Evolutionary conservation across 2,888 invertebrate genomes (phyloP).

Genomic region (Iselma pallidipennis): DNA sequence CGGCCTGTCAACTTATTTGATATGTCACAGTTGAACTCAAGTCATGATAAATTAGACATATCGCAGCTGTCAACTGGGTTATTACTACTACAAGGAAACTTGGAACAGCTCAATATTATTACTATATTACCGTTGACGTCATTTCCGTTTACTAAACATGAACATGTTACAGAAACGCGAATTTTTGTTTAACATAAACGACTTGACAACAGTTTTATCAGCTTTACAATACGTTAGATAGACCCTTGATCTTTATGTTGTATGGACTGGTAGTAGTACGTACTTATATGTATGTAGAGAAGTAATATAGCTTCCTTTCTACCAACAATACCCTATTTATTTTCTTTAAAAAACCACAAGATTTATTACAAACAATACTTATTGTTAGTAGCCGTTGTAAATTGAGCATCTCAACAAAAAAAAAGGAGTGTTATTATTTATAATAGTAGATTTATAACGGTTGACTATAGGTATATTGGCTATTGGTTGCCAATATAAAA

Average conservation of each 20-base stretch:
- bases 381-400: not conserved
- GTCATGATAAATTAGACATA: slow-evolving; percentile 48
- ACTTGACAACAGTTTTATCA: not conserved
- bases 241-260: not conserved
- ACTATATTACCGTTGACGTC: slow-evolving; percentile 21
- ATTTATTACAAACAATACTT: not conserved
- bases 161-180: slow-evolving; percentile 20
- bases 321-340: slow-evolving; percentile 3
- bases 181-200: not conserved
- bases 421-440: not conserved
- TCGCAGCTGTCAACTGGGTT: slow-evolving; percentile 47
- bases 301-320: not conserved
- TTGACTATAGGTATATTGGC: too few species aligned
- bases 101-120: slow-evolving; percentile 39
- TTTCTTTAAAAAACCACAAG: not conserved
- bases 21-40: slow-evolving; percentile 37
- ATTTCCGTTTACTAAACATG: slow-evolving; percentile 38
- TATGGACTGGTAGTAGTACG: not conserved
- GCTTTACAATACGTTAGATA: not conserved
- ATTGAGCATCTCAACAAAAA: not conserved
- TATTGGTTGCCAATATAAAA: too few species aligned
- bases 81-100: slow-evolving; percentile 37
- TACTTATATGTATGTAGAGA: not conserved
- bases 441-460: not conserved
- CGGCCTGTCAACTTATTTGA: slow-evolving; percentile 38